Conservation (phyloP, 2,113 vertebrate genomes). For the Bos indicus region DNA sequence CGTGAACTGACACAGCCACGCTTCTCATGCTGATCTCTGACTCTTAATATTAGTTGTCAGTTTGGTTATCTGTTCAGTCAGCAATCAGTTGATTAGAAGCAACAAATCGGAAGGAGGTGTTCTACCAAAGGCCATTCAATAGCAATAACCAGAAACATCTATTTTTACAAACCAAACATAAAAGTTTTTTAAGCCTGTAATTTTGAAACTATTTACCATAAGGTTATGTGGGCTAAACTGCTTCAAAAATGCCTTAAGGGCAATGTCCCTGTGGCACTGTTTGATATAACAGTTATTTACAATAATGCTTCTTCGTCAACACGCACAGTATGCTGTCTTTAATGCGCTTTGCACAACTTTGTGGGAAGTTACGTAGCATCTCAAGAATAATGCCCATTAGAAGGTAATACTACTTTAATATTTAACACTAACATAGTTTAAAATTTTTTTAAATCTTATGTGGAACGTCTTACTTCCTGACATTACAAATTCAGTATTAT, state of each 20-base stretch:
- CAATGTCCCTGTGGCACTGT: not conserved
- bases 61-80: not conserved
- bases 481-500: not conserved
- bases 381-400: not conserved
- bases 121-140: not conserved
- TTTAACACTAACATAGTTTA: not conserved
- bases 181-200: not conserved
- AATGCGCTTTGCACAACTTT: not conserved
- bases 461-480: not conserved
- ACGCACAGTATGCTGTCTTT: not conserved
- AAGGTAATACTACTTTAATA: not conserved
- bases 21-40: not conserved
- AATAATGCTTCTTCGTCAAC: not conserved
- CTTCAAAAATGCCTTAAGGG: not conserved
- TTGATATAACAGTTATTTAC: not conserved
- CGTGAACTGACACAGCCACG: not conserved
- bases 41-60: not conserved
- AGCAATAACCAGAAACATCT: not conserved
- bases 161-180: not conserved
- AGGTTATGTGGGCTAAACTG: not conserved
- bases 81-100: not conserved
- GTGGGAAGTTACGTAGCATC: not conserved
- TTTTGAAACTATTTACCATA: not conserved
- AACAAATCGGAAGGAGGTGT: not conserved
- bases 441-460: not conserved